Percentiles rank a stretch among this genome's conserved stretches.
phyloP scores from a whole-genome alignment of 2,888 invertebrate species.

The Allolobophora icterica region DNA sequence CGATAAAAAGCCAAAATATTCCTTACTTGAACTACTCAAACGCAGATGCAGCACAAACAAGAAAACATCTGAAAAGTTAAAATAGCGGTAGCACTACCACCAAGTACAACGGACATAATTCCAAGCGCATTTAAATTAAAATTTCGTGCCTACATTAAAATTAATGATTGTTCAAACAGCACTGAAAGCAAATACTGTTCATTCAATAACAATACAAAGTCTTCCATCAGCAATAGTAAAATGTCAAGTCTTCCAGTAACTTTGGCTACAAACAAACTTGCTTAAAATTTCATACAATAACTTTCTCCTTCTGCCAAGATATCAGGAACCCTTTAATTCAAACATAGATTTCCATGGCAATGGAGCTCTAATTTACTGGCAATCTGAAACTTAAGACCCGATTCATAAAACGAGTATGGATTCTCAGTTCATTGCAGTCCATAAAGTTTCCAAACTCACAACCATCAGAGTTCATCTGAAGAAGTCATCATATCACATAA shows the following conservation, averaged over 20 bases:
- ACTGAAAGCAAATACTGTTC: neutral
- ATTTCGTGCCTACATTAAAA: neutral
- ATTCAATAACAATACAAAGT: neutral
- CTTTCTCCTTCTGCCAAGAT: neutral
- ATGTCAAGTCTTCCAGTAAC: neutral
- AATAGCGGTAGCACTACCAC: constrained; percentile 6
- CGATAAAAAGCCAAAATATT: neutral
- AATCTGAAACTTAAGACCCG: neutral
- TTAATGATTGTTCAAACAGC: neutral
- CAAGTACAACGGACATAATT: neutral
- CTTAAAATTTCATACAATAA: neutral
- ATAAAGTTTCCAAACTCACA: neutral
- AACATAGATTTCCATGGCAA: neutral
- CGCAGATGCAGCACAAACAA: neutral
- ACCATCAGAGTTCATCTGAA: neutral
- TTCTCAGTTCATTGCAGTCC: neutral
- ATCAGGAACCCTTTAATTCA: neutral
- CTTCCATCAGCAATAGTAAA: neutral
- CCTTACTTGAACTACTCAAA: neutral
- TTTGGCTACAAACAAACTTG: neutral
- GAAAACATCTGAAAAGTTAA: neutral
- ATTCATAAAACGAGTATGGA: neutral
- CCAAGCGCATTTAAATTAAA: neutral
- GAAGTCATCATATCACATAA: neutral
- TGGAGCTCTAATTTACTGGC: neutral